phyloP scores from a whole-genome alignment of 2,888 invertebrate species.

The Gastracanthus pulcherrimus region DNA sequence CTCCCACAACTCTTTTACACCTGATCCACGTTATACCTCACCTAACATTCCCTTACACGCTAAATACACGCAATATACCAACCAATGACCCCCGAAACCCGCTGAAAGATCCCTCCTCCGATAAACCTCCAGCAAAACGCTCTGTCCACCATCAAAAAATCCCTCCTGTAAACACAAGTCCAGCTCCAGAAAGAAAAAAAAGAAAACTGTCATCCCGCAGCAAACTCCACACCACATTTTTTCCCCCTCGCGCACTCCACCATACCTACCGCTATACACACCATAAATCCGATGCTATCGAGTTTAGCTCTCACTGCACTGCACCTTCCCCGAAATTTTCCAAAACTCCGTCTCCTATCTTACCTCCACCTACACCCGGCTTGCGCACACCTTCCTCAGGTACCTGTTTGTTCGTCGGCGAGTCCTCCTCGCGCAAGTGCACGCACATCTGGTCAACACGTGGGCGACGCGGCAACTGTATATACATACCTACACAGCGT shows the following conservation, averaged over 20 bases:
- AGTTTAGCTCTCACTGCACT: not conserved
- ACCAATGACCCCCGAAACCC: no score
- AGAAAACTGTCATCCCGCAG: not conserved
- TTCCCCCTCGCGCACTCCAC: not conserved
- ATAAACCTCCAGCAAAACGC: not conserved
- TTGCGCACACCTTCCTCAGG: conserved; percentile 4
- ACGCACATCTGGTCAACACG: conserved; percentile 50
- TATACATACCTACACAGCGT: not conserved
- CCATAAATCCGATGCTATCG: conserved; percentile 47
- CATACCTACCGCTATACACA: not conserved
- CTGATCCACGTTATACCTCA: no score
- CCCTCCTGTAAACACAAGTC: conserved; percentile 12
- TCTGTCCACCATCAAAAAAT: not conserved
- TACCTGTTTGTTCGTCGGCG: not conserved
- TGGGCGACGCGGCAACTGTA: not conserved
- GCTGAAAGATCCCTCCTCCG: not conserved
- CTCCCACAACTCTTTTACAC: no score
- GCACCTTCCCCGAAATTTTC: conserved; percentile 19
- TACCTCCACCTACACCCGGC: not conserved
- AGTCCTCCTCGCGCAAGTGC: not conserved
- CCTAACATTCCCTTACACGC: no score
- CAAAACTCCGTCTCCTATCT: conserved; percentile 11
- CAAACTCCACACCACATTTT: not conserved
- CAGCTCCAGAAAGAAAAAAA: not conserved
- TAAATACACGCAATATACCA: no score